A percentile compares a stretch with the other conserved stretches of the same genome.
Evolutionary conservation across 2,113 vertebrate genomes (phyloP).

Genomic region (Tor tambroides): DNA sequence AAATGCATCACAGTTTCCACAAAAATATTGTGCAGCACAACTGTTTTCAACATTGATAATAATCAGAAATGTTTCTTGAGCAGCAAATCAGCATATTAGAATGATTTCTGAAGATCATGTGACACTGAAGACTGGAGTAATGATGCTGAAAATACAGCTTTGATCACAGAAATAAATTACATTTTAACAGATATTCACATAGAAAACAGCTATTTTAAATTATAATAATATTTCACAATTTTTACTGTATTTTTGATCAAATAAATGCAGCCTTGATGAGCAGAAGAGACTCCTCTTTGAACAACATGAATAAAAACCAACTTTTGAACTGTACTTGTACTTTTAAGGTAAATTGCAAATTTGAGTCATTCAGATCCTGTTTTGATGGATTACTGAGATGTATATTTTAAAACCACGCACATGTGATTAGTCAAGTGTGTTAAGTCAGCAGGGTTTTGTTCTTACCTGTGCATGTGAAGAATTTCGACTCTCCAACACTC

Average conservation of each 20-base stretch:
- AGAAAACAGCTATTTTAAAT: neutral
- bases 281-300: neutral
- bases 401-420: too few species aligned
- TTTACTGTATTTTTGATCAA: neutral
- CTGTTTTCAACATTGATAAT: too few species aligned
- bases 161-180: neutral
- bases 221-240: neutral
- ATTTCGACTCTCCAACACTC: constrained; percentile 97
- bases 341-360: too few species aligned
- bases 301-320: too few species aligned
- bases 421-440: too few species aligned
- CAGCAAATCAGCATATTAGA: neutral
- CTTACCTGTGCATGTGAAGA: constrained; percentile 97
- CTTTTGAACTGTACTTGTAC: too few species aligned
- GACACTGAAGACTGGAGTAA: neutral
- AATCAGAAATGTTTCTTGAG: neutral
- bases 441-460: neutral
- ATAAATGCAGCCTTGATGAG: neutral
- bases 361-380: too few species aligned
- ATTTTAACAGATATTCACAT: neutral
- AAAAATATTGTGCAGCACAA: too few species aligned
- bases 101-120: neutral
- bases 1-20: too few species aligned
- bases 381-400: too few species aligned
- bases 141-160: neutral